phyloP scores from a whole-genome alignment of 2,888 invertebrate species.

The Ormyrus thymus region DNA sequence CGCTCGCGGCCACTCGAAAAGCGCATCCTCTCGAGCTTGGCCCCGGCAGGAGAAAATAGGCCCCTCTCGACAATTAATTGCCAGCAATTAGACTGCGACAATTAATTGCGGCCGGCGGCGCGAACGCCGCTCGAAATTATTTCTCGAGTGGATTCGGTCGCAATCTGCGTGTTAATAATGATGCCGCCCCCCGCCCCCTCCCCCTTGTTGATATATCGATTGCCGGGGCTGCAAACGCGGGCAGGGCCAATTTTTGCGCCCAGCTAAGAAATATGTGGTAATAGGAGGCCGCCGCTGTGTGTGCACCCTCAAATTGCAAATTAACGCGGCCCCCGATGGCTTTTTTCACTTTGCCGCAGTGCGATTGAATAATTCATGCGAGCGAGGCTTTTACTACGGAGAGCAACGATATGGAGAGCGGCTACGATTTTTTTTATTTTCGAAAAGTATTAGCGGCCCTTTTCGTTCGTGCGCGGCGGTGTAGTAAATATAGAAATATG shows the following conservation, averaged over 20 bases:
- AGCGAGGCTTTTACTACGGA: no score
- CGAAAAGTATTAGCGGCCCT: no score
- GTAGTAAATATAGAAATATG: background rate
- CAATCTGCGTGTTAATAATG: conserved; percentile 43
- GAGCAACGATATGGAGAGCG: no score
- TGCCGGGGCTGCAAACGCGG: background rate
- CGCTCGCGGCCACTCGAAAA: background rate
- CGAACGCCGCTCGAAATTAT: conserved; percentile 38
- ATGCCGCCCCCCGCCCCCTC: background rate
- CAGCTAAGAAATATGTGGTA: no score
- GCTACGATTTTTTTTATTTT: no score
- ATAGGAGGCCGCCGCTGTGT: no score
- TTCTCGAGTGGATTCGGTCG: conserved; percentile 42
- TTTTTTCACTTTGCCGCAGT: no score
- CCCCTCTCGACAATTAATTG: conserved; percentile 40
- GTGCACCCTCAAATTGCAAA: no score
- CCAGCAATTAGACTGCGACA: conserved; percentile 45
- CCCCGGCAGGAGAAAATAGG: background rate
- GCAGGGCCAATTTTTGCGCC: no score
- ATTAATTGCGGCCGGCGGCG: conserved; percentile 40
- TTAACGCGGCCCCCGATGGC: no score
- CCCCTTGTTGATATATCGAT: conserved; percentile 7
- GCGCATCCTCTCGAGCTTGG: background rate
- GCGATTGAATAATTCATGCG: no score
- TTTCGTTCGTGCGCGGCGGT: background rate